Percentiles rank a stretch among this genome's conserved stretches.
These are phyloP conservation scores for Hybognathus amarus DNA, from an alignment of 2,797 vertebrate genomes.

Conservation along the genomic window DNA sequence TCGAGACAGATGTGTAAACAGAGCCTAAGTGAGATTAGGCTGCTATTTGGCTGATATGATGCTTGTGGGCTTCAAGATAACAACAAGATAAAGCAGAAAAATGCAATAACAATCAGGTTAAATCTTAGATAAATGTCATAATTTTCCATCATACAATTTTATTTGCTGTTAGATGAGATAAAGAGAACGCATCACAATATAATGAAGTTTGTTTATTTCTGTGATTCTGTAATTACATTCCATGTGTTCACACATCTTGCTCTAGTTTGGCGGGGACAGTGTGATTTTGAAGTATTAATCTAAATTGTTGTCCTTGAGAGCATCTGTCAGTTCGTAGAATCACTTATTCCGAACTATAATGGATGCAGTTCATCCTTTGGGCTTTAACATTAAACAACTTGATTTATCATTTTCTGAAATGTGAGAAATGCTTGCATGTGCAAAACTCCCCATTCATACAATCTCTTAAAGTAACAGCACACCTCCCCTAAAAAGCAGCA, in stretches of 20 bases:
- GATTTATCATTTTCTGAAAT: constrained; percentile 4
- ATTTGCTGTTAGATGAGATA: not conserved
- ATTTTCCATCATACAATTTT: not conserved
- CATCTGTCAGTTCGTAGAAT: constrained; percentile 13
- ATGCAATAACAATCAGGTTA: not conserved
- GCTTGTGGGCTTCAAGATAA: not conserved
- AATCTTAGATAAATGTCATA: not conserved
- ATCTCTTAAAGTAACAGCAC: constrained; percentile 10
- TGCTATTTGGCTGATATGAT: not conserved
- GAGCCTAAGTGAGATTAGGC: constrained; percentile 14
- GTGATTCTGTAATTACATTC: not conserved
- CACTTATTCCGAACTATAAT: not conserved
- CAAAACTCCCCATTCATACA: not conserved
- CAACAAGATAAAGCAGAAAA: not conserved
- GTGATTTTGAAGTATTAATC: constrained; percentile 3
- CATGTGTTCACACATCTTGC: not conserved
- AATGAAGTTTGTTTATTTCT: not conserved
- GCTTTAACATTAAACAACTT: constrained; percentile 13
- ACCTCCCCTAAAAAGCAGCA: not conserved
- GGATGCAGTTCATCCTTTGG: constrained; percentile 12
- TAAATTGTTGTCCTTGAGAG: not conserved
- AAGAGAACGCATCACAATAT: not conserved
- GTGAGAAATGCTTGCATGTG: constrained; percentile 2
- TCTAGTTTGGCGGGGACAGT: not conserved
- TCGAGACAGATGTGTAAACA: constrained; percentile 6